Percentiles rank a stretch among this genome's conserved stretches.
phyloP scores from a whole-genome alignment of 2,797 vertebrate species.

The Pachyuromys duprasi region DNA sequence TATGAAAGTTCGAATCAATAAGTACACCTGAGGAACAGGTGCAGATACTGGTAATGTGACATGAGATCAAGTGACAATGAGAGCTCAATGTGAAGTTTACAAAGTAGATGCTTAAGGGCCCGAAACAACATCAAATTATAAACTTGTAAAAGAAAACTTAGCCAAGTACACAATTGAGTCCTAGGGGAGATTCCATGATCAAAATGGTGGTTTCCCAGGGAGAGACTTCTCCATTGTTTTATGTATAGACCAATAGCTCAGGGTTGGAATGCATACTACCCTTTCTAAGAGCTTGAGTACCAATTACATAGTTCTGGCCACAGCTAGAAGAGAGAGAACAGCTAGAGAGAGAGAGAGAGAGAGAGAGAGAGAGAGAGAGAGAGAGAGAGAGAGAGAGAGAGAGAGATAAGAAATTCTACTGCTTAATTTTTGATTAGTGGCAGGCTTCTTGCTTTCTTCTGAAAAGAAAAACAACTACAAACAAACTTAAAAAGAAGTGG shows the following conservation, averaged over 20 bases:
- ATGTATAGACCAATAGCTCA: too few relatives aligned
- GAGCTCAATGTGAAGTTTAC: too few relatives aligned
- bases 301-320: background rate
- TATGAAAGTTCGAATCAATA: too few relatives aligned
- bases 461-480: background rate
- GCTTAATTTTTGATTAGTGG: background rate
- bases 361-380: too few relatives aligned
- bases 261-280: too few relatives aligned
- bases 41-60: too few relatives aligned
- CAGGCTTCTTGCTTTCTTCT: background rate
- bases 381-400: too few relatives aligned
- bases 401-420: background rate
- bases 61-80: background rate
- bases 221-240: too few relatives aligned
- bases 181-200: background rate
- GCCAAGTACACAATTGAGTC: too few relatives aligned
- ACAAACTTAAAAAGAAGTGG: background rate
- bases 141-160: background rate
- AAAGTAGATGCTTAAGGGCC: too few relatives aligned
- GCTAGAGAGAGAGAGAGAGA: too few relatives aligned
- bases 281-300: background rate
- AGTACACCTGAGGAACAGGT: background rate
- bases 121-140: background rate
- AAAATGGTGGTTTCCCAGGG: background rate
- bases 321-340: too few relatives aligned